Evolutionary conservation across 2,113 vertebrate species (phyloP).

Genomic region (Cryptotis parvus): DNA sequence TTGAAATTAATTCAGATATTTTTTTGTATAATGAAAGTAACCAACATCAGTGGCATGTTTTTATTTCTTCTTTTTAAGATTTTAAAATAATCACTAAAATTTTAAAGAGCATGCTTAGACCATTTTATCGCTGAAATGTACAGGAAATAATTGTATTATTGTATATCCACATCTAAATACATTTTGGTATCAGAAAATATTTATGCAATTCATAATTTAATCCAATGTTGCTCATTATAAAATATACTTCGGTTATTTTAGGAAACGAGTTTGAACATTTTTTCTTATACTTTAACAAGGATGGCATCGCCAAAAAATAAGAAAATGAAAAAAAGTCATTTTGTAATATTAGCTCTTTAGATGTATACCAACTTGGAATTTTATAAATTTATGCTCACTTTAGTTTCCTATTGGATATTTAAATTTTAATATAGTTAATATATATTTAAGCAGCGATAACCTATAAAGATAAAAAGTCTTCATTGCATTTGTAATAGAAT

Average conservation of each 20-base stretch:
- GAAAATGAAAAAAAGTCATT: background rate
- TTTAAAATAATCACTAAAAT: slow-evolving; percentile 17
- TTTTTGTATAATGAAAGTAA: slow-evolving; percentile 69
- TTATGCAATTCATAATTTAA: slow-evolving; percentile 21
- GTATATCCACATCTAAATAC: slow-evolving; percentile 26
- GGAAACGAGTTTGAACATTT: background rate
- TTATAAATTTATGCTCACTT: slow-evolving; percentile 33
- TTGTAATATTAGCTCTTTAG: background rate
- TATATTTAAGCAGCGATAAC: background rate
- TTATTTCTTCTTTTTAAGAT: background rate
- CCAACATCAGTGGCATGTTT: slow-evolving; percentile 42
- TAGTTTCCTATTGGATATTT: slow-evolving; percentile 32
- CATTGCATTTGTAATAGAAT: too few relatives aligned
- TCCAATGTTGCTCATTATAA: background rate
- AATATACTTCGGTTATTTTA: background rate
- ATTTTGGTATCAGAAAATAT: slow-evolving; percentile 33
- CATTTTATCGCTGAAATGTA: slow-evolving; percentile 44
- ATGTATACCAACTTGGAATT: background rate
- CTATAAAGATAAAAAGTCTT: slow-evolving; percentile 1
- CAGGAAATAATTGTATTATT: background rate
- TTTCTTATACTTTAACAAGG: background rate
- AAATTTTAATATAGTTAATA: slow-evolving; percentile 29
- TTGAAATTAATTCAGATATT: slow-evolving; percentile 69
- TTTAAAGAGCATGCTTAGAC: slow-evolving; percentile 20
- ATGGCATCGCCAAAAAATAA: background rate